Percentiles rank a stretch among this genome's conserved stretches.
These are phyloP conservation scores for Myodes glareolus DNA, from an alignment of 2,113 vertebrate genomes.

Conservation along the genomic window DNA sequence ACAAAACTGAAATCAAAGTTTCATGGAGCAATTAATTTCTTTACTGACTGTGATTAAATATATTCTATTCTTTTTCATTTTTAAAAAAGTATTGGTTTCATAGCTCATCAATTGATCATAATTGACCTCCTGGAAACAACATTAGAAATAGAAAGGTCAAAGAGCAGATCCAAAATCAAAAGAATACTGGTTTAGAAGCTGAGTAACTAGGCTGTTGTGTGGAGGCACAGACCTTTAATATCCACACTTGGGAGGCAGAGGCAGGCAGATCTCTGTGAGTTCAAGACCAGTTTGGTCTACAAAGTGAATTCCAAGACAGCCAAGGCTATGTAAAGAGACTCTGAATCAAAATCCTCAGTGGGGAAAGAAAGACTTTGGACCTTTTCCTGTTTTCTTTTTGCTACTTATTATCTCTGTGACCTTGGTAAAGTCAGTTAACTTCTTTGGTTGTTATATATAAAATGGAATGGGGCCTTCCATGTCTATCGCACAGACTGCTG, in stretches of 20 bases:
- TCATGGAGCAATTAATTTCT: constrained; percentile 17
- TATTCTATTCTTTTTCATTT: constrained; percentile 24
- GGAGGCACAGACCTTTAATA: background rate
- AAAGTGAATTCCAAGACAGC: background rate
- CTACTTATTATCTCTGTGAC: constrained; percentile 22
- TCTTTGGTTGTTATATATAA: constrained; percentile 28
- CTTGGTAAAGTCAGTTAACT: constrained; percentile 58
- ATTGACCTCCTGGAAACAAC: constrained; percentile 18
- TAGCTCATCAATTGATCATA: constrained; percentile 37
- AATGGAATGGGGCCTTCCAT: background rate
- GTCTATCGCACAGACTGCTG: constrained; percentile 38
- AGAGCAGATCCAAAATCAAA: constrained; percentile 25
- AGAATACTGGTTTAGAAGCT: background rate
- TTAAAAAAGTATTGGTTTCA: background rate
- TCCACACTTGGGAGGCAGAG: too few species aligned
- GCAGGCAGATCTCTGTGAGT: background rate
- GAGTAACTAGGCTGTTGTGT: background rate
- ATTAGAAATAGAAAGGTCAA: background rate
- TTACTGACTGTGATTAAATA: constrained; percentile 34
- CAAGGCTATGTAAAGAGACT: background rate
- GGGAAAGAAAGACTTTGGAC: background rate
- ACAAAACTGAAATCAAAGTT: constrained; percentile 33
- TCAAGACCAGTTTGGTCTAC: background rate
- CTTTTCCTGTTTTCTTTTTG: constrained; percentile 37
- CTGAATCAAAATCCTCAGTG: background rate